phyloP scores from a whole-genome alignment of 2,797 vertebrate genomes.

The Avahi laniger region DNA sequence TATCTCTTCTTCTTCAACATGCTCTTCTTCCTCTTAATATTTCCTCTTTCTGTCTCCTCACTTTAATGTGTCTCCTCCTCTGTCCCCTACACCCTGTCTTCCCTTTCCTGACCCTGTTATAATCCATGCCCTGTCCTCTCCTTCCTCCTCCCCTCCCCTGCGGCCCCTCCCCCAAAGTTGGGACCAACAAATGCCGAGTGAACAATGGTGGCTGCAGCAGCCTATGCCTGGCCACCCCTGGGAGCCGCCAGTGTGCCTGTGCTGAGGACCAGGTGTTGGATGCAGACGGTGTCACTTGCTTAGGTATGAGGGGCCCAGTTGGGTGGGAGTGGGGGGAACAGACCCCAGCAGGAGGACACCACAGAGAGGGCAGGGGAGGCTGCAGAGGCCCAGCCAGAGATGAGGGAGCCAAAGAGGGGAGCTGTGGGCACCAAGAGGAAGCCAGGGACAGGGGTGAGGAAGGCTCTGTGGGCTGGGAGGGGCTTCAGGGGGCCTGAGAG shows the following conservation, averaged over 20 bases:
- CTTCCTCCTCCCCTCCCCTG: background rate
- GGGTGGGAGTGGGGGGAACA: background rate
- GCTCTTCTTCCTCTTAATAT: background rate
- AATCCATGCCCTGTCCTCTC: background rate
- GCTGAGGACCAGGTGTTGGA: constrained; percentile 96
- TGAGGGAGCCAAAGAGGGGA: background rate
- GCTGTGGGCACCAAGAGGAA: background rate
- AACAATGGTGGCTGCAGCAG: constrained; percentile 98
- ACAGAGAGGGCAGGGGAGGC: background rate
- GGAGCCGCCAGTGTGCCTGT: constrained; percentile 93
- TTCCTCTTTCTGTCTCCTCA: background rate
- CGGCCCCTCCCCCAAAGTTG: constrained; percentile 75
- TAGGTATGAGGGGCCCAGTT: constrained; percentile 85
- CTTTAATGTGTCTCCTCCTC: background rate
- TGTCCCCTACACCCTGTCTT: background rate
- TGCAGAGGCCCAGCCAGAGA: background rate
- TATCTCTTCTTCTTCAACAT: background rate
- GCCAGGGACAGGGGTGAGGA: background rate
- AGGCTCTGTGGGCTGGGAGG: background rate
- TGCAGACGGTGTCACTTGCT: constrained; percentile 91
- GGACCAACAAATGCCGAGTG: constrained; percentile 93
- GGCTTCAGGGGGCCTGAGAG: background rate
- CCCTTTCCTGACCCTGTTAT: background rate
- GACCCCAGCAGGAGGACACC: background rate
- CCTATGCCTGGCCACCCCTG: constrained; percentile 93